Conservation (phyloP, 1,140 invertebrate genomes). For the Leptopilina boulardi region DNA sequence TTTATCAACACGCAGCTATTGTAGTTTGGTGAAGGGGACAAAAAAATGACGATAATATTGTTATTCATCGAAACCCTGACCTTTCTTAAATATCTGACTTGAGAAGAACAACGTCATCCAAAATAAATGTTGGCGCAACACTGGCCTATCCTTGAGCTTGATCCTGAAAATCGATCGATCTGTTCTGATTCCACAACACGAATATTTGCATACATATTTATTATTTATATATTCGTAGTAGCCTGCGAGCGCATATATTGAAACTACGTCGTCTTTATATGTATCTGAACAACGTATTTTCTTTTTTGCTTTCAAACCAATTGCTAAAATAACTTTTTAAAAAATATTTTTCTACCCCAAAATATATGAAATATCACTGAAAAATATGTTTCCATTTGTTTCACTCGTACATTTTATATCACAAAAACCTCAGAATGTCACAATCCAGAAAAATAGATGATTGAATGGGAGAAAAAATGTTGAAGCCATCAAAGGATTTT, state of each 20-base stretch:
- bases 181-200: conserved; percentile 21
- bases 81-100: conserved; percentile 47
- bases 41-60: conserved; percentile 48
- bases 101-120: conserved; percentile 11
- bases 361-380: too few relatives aligned
- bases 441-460: too few relatives aligned
- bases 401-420: too few relatives aligned
- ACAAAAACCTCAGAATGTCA: too few relatives aligned
- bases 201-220: background rate
- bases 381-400: too few relatives aligned
- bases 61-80: conserved; percentile 51
- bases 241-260: background rate
- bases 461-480: too few relatives aligned
- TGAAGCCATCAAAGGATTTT: too few relatives aligned
- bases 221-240: background rate
- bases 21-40: conserved; percentile 26
- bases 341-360: too few relatives aligned
- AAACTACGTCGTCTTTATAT: background rate
- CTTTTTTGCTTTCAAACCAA: too few relatives aligned
- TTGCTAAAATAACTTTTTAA: too few relatives aligned
- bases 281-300: too few relatives aligned
- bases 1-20: too few relatives aligned
- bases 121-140: conserved; percentile 48
- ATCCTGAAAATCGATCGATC: conserved; percentile 62
- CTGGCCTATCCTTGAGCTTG: conserved; percentile 66